Evolutionary conservation across 1,140 invertebrate species (phyloP), one percentile per base, ranked within the genome.

Genomic region (Acromyrmex charruanus): DNA sequence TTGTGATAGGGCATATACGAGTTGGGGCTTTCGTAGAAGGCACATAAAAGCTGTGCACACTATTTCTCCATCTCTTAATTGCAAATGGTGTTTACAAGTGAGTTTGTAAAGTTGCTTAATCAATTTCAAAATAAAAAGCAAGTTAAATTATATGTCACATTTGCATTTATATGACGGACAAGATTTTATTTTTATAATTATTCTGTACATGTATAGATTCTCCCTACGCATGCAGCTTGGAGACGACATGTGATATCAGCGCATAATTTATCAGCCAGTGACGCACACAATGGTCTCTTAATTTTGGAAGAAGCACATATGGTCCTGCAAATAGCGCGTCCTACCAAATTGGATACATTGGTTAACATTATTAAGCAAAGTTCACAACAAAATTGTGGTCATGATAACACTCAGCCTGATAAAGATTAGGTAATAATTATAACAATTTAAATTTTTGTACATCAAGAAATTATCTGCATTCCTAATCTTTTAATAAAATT

Each of bases 241-340:
- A 96, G 96, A 88, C 93, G 95, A 3, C 96, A 97, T 91, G 96
- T 96, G 3, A 96, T 96, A 14, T 92, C 95, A 3, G 93, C 95
- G 4, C 96, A 97, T 91, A 96, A 96, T 16, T 93, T 97, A 6
- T 95, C 96, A 0, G 95, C 95, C 53, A 95, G 94, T 74, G 96
- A 96, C 80, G 96, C 96, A 0, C 95, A 96, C 12, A 96, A 97
- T 89, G 96, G 96, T 0, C 93, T 97, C 0, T 94, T 97, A 39
- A 96, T 97, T 12, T 95, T 97, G 91, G 96, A 96, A 77, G 96
- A 97, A 87, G 96, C 96, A 0, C 96, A 97, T 77, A 96, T 96
- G 75, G 96, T 97, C 4, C 93, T 97, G 0, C 96, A 96, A 79
- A 95, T 94, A 63, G 93, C 94, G 1, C 93, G 94, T 77, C 95